Conservation (phyloP, 2,888 invertebrate species). For the Sarcophaga rosellei region DNA sequence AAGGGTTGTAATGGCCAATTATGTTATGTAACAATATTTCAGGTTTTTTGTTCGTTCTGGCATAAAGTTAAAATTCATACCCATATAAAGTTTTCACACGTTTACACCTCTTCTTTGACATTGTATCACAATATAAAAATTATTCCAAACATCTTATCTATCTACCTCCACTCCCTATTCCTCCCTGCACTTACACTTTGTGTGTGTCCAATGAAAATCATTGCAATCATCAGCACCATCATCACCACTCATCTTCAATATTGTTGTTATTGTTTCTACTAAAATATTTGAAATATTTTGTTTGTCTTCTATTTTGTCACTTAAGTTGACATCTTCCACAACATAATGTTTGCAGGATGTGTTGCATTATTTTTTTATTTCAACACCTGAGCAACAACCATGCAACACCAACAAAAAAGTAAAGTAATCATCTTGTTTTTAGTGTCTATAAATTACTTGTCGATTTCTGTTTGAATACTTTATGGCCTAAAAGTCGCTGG, state of each 20-base stretch:
- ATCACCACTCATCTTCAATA: neutral
- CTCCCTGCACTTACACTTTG: neutral
- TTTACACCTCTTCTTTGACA: no score
- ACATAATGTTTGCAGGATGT: slow-evolving; percentile 37
- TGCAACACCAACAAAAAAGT: neutral
- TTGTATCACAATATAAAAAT: no score
- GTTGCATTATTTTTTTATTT: slow-evolving; percentile 32
- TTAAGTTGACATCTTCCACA: slow-evolving; percentile 55
- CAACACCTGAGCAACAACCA: no score
- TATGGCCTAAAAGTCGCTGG: no score
- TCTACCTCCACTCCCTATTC: no score
- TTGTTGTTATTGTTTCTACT: slow-evolving; percentile 12
- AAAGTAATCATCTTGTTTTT: slow-evolving; percentile 47
- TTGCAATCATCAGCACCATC: slow-evolving; percentile 17
- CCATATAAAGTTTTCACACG: no score
- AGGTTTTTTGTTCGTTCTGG: no score
- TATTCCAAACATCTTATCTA: no score
- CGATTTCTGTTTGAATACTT: neutral
- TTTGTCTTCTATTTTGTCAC: slow-evolving; percentile 60
- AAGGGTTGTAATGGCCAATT: no score
- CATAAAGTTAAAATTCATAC: no score
- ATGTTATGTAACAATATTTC: no score
- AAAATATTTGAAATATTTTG: slow-evolving; percentile 63
- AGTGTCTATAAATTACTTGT: slow-evolving; percentile 46
- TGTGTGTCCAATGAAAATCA: slow-evolving; percentile 34